A percentile compares a stretch with the other conserved stretches of the same genome.
Evolutionary conservation across 2,113 vertebrate species (phyloP).

Genomic region (Lophochroa leadbeateri): DNA sequence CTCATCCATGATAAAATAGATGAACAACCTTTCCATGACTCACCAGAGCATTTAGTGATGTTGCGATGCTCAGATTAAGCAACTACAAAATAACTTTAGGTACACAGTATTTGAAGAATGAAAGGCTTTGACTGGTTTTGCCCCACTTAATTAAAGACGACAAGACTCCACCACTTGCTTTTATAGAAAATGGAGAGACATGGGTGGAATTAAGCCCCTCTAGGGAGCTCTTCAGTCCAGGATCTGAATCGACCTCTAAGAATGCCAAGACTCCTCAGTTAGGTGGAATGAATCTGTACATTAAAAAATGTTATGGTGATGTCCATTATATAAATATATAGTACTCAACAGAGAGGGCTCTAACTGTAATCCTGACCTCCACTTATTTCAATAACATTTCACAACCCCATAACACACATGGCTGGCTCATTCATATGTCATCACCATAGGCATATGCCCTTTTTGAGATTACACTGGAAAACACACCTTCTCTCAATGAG

Average conservation of each 20-base stretch:
- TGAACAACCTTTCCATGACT: neutral
- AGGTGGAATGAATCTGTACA: neutral
- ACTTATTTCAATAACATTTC: neutral
- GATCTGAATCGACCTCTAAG: neutral
- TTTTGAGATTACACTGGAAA: neutral
- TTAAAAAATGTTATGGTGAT: neutral
- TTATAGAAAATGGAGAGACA: neutral
- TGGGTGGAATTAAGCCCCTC: neutral
- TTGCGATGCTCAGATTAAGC: neutral
- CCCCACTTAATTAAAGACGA: neutral
- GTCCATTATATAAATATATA: neutral
- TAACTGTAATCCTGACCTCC: neutral
- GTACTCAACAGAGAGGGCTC: neutral
- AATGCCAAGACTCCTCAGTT: neutral
- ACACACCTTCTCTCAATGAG: neutral
- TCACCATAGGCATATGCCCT: neutral
- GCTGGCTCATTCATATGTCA: neutral
- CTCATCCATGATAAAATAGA: neutral
- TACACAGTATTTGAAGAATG: neutral
- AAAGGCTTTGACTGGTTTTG: neutral
- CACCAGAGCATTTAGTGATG: neutral
- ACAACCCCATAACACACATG: neutral
- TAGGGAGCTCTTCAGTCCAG: neutral
- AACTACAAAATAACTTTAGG: accelerated
- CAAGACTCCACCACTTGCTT: neutral